A percentile compares a stretch with the other conserved stretches of the same genome.
phyloP scores from a whole-genome alignment of 2,888 invertebrate species.

The Thyatira batis region DNA sequence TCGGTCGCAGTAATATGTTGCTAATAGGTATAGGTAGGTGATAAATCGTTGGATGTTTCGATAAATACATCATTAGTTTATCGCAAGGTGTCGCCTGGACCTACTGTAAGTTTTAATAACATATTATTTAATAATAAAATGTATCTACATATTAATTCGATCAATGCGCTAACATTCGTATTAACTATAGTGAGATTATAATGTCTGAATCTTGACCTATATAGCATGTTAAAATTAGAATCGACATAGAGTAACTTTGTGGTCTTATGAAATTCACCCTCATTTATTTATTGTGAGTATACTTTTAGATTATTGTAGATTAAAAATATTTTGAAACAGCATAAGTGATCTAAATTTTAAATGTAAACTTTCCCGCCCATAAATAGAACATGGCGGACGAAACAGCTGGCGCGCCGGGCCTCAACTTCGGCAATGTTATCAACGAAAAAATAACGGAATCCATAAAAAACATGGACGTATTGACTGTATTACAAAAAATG shows the following conservation, averaged over 20 bases:
- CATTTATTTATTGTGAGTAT: background rate
- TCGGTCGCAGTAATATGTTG: conserved; percentile 14
- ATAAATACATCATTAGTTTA: conserved; percentile 45
- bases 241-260: no score
- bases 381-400: conserved; percentile 47
- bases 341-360: background rate
- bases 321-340: background rate
- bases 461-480: conserved; percentile 61
- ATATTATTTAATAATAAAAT: no score
- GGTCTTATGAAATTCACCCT: no score
- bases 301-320: background rate
- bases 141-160: no score
- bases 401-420: conserved; percentile 20
- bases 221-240: no score
- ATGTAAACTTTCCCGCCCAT: conserved; percentile 11
- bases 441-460: conserved; percentile 57
- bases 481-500: conserved; percentile 60
- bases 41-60: conserved; percentile 35
- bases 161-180: no score
- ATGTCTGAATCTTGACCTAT: no score
- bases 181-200: no score
- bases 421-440: conserved; percentile 52
- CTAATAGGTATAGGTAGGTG: conserved; percentile 13
- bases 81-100: conserved; percentile 43
- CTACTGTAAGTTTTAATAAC: conserved; percentile 44